phyloP scores from a whole-genome alignment of 2,888 invertebrate species.

The Meandrusa payeni region DNA sequence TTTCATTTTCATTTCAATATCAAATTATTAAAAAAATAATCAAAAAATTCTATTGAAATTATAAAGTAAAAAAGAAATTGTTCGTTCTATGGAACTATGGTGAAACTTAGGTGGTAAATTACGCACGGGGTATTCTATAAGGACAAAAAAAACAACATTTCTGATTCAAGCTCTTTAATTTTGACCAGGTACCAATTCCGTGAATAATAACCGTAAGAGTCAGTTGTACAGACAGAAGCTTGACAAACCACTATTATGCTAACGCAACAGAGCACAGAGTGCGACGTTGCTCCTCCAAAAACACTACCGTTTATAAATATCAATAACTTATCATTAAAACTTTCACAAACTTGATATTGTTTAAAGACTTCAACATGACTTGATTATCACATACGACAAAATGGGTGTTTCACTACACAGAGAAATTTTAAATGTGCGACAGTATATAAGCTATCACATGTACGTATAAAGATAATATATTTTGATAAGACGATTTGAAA shows the following conservation, averaged over 20 bases:
- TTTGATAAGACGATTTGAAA: slow-evolving; percentile 26
- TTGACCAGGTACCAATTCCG: slow-evolving; percentile 50
- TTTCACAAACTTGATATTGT: slow-evolving; percentile 23
- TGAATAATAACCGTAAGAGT: slow-evolving; percentile 7
- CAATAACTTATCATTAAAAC: slow-evolving; percentile 17
- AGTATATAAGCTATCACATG: slow-evolving; percentile 56
- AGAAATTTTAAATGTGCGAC: slow-evolving; percentile 62
- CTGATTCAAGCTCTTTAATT: slow-evolving; percentile 75
- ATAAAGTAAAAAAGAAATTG: no score
- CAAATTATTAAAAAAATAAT: no score
- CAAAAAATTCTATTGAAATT: no score
- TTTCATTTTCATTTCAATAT: no score
- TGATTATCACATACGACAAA: slow-evolving; percentile 41
- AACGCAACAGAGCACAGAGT: slow-evolving; percentile 19
- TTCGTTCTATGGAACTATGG: no score
- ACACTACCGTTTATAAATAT: slow-evolving; percentile 24
- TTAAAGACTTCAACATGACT: slow-evolving; percentile 16
- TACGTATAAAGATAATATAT: slow-evolving; percentile 38
- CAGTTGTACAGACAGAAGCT: slow-evolving; percentile 33
- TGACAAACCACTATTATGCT: slow-evolving; percentile 19
- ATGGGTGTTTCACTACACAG: slow-evolving; percentile 48
- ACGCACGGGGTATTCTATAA: background rate
- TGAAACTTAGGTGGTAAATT: no score
- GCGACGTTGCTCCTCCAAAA: slow-evolving; percentile 15
- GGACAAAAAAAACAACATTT: slow-evolving; percentile 20